These are phyloP conservation scores for Dermatophagoides farinae DNA, from an alignment of 1,140 invertebrate genomes.

Conservation along the genomic window DNA sequence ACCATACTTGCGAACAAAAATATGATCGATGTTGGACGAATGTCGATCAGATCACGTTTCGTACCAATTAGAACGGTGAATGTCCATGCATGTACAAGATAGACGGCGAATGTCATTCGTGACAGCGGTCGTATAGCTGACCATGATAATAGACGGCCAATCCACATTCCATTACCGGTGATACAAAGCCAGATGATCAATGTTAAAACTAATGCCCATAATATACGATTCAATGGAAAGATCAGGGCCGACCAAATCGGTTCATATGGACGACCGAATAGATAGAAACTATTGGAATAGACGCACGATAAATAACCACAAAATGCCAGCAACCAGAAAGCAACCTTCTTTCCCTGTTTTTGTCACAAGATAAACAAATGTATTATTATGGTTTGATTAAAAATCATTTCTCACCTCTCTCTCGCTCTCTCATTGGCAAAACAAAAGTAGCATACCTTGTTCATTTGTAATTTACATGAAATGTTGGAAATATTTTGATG, in stretches of 20 bases:
- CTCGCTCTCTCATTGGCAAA: no score
- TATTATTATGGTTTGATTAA: background rate
- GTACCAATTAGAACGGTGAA: background rate
- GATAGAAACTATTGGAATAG: background rate
- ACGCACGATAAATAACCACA: background rate
- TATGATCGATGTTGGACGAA: constrained; percentile 14
- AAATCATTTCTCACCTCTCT: background rate
- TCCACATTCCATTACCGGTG: constrained; percentile 35
- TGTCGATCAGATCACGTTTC: constrained; percentile 4
- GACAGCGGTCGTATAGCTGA: constrained; percentile 25
- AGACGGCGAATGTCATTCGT: constrained; percentile 28
- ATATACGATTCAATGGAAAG: constrained; percentile 34
- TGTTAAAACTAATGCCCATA: constrained; percentile 54
- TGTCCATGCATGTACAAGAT: constrained; percentile 24
- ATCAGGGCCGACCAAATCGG: constrained; percentile 8
- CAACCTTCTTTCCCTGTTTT: background rate
- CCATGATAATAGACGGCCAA: constrained; percentile 28
- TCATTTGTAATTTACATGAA: constrained; percentile 11
- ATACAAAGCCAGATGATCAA: constrained; percentile 75
- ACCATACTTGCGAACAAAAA: constrained; percentile 9
- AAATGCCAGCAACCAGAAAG: background rate
- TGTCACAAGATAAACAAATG: background rate
- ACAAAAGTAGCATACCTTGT: background rate
- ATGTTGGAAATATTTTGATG: constrained; percentile 15
- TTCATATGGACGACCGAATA: background rate